phyloP scores from a whole-genome alignment of 2,888 invertebrate species.

The Drosophila ezoana region DNA sequence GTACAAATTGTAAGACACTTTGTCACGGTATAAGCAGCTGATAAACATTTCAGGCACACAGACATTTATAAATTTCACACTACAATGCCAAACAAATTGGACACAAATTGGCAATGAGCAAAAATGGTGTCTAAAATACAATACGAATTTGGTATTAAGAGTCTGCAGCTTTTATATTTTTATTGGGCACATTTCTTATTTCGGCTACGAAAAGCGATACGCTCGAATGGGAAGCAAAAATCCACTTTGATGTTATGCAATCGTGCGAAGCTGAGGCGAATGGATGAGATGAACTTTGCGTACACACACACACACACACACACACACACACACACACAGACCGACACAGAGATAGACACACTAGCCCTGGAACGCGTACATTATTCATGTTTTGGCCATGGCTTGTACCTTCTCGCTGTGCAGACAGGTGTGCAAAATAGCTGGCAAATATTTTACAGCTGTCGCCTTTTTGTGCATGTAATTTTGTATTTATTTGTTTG shows the following conservation, averaged over 20 bases:
- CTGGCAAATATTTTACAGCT: slow-evolving; percentile 72
- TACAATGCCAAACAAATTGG: slow-evolving; percentile 36
- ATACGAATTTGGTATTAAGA: slow-evolving; percentile 32
- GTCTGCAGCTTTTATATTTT: slow-evolving; percentile 4
- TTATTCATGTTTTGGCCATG: slow-evolving; percentile 60
- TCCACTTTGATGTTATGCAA: slow-evolving; percentile 71
- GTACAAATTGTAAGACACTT: not conserved
- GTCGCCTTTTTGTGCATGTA: slow-evolving; percentile 45
- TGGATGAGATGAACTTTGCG: slow-evolving; percentile 20
- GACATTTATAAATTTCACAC: slow-evolving; percentile 45
- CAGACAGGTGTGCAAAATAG: slow-evolving; percentile 80
- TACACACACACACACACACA: slow-evolving; percentile 6
- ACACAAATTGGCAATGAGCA: slow-evolving; percentile 31
- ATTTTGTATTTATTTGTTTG: slow-evolving; percentile 50
- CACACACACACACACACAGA: not conserved
- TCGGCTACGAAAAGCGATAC: slow-evolving; percentile 32
- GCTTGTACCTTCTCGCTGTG: slow-evolving; percentile 36
- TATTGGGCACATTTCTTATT: slow-evolving; percentile 21
- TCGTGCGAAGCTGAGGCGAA: slow-evolving; percentile 57
- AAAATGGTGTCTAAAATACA: slow-evolving; percentile 41
- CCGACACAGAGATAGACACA: not conserved
- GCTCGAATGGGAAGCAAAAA: slow-evolving; percentile 48
- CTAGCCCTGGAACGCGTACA: slow-evolving; percentile 29
- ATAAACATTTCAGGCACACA: slow-evolving; percentile 1
- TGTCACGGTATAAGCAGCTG: not conserved